Conservation (phyloP, 2,797 vertebrate genomes). For the Sebastes vulpes region DNA sequence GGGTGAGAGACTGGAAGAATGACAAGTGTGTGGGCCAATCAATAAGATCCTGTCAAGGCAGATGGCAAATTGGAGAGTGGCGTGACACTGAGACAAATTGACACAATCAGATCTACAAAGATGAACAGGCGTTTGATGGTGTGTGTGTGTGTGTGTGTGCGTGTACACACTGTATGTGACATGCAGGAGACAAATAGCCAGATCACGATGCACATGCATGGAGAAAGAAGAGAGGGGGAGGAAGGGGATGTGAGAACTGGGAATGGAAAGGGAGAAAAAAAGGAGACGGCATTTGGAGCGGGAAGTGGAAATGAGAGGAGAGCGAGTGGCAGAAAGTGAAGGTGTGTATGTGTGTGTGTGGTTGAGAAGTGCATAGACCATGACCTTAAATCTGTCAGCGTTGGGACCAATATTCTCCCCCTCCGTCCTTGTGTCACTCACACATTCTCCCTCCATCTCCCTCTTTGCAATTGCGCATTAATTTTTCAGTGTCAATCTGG, state of each 20-base stretch:
- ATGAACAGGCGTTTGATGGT: constrained; percentile 59
- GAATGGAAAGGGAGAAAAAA: constrained; percentile 7
- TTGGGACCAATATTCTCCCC: constrained; percentile 65
- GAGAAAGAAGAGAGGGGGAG: neutral
- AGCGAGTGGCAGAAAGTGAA: constrained; percentile 27
- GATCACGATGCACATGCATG: constrained; percentile 36
- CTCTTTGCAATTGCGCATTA: constrained; percentile 82
- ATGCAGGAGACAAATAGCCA: constrained; percentile 61
- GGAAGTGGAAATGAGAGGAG: constrained; percentile 44
- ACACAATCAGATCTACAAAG: constrained; percentile 81
- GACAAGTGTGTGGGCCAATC: constrained; percentile 80
- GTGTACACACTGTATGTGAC: neutral
- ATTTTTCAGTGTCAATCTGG: constrained; percentile 89
- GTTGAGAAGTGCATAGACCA: constrained; percentile 52
- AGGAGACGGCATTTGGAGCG: neutral
- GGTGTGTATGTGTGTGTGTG: constrained; percentile 27
- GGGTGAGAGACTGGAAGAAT: constrained; percentile 71
- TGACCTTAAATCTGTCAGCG: constrained; percentile 80
- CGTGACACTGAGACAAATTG: constrained; percentile 84
- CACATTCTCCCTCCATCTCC: constrained; percentile 64
- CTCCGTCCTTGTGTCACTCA: constrained; percentile 70
- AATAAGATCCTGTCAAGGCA: constrained; percentile 80
- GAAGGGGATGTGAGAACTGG: neutral
- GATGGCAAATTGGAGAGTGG: constrained; percentile 84
- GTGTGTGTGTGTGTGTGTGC: neutral